Evolutionary conservation across 2,113 vertebrate species (phyloP), one percentile per base, ranked within the genome.

Genomic region (Urocynchramus pylzowi): DNA sequence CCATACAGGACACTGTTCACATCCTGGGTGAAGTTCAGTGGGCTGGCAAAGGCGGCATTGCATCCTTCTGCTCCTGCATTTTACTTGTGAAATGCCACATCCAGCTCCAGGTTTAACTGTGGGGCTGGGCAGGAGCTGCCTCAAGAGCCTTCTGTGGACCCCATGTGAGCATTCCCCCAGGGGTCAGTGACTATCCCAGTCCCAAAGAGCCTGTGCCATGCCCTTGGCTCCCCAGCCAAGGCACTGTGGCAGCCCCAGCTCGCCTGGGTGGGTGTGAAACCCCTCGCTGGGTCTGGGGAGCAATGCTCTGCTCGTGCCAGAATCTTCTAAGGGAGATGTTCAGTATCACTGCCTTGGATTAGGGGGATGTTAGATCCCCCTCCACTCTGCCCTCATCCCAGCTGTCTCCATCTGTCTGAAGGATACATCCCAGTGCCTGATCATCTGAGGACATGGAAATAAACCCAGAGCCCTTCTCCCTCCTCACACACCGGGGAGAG

Each of bases 351-450:
- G 80, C 67, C 35, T 89, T 1, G 2, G 77, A 39, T 20, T 13
- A 63, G 26, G 22, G 30, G 44, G 37, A 74, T 44, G 56, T 86
- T 26, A 30, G 65, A 81, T 16, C 45, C 15, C 82, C 50, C 77
- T 86, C 57, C 47, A 31, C 47, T 39, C 83, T 20, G 33, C 61
- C 44, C 27, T 37, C 1, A 2, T 19, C 18, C 10, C 56, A 57
- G 20, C 33, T 22, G 1, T 44, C 52, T 84, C 67, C 71, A 61
- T 63, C 45, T 60, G 64, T 50, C 85, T 42, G 56, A 49, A 80
- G 61, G 81, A 79, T 21, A 54, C 75, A 96, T 61, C 77, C 70
- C 84, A 92, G 67, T 28, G 53, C 75, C 89, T 93, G 87, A 97
- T 64, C 80, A 88, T 45, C 81, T 27, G 67, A 87, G 89, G 96